Evolutionary conservation across 2,113 vertebrate species (phyloP), one percentile per base, ranked within the genome.

Genomic region (Microtus montanus): DNA sequence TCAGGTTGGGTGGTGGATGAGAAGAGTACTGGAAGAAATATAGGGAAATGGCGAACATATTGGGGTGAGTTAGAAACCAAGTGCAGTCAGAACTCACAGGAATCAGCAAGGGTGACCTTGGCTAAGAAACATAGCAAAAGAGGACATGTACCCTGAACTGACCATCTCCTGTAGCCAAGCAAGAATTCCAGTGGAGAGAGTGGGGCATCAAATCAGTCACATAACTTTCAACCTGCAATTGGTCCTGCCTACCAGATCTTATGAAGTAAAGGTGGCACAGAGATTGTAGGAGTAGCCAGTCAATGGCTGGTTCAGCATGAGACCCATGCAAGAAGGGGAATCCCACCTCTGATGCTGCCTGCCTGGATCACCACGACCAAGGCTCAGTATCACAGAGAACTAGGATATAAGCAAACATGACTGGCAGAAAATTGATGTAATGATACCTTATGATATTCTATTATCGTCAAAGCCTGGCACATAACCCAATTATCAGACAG

Each of bases 271-370:
- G 10, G 68, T 71, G 68, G 35, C 68, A 71, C 68, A 71, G 68
- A n/a, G 15, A 3, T 71, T n/a, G 68, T 71, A 17, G 35, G 35
- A 3, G 7, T 71, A n/a, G 68, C 35, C 35, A n/a, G 8, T 3
- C 35, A 71, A 71, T 70, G 35, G 15, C 68, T 71, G 33, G 33
- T n/a, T 17, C 35, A 71, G 13, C 68, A 7, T 70, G 17, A 71
- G 68, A 20, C 2, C 7, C 68, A n/a, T n/a, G 35, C 17, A 3
- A 9, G 0, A n/a, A n/a, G 1, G 9, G 35, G 3, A 1, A 19
- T 71, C 7, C 68, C 13, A 71, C 35, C 35, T 17, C 35, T 20
- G 7, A n/a, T 20, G 35, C 35, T 71, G 15, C 35, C 3, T 71
- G 17, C 68, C 17, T 71, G 68, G 68, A n/a, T 71, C 35, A n/a